phyloP scores from a whole-genome alignment of 1,140 invertebrate species.

The Octopus bimaculoides region DNA sequence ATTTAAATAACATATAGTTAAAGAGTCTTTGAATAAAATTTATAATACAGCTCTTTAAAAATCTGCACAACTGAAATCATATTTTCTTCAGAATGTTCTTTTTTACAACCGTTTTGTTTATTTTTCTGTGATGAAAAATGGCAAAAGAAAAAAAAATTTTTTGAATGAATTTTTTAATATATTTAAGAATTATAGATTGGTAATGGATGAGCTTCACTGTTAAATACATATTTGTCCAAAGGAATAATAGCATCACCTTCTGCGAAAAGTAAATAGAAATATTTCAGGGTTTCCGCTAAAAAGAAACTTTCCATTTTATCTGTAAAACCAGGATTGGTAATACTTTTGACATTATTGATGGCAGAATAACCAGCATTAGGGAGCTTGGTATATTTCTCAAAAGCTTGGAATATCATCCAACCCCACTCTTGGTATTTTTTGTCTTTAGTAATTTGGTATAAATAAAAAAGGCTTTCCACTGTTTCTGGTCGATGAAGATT shows the following conservation, averaged over 20 bases:
- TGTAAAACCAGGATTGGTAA: conserved; percentile 64
- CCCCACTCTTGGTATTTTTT: conserved; percentile 96
- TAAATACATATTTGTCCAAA: conserved; percentile 96
- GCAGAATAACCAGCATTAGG: conserved; percentile 86
- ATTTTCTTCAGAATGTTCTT: no score
- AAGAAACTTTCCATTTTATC: conserved; percentile 82
- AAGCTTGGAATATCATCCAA: conserved; percentile 79
- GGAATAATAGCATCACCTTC: conserved; percentile 83
- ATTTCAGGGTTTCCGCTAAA: conserved; percentile 98
- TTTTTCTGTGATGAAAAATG: no score
- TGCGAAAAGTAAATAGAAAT: conserved; percentile 95
- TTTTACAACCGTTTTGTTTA: no score
- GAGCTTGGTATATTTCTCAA: conserved; percentile 92
- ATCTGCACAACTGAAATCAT: no score
- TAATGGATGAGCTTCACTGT: conserved; percentile 96
- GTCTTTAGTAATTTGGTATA: conserved; percentile 94
- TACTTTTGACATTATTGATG: conserved; percentile 86
- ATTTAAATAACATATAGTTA: no score
- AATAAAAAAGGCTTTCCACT: conserved; percentile 93
- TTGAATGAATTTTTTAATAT: no score
- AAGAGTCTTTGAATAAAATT: no score
- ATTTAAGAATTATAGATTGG: conserved; percentile 66
- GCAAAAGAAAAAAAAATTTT: no score
- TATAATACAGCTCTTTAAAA: no score
- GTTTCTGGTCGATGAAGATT: conserved; percentile 96